Conservation (phyloP, 2,888 invertebrate species). For the Subacronicta megacephala region DNA sequence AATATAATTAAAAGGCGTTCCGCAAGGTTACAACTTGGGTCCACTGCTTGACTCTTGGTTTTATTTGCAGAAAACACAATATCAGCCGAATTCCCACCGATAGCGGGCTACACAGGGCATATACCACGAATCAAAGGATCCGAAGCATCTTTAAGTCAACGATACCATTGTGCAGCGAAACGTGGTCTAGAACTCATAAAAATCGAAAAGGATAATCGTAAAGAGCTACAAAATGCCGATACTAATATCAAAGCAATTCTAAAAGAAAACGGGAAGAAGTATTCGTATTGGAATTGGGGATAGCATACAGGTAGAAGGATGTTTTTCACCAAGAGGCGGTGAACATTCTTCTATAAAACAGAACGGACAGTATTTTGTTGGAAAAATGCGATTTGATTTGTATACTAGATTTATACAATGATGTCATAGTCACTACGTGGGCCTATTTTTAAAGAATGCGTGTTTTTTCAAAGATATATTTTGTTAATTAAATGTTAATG, state of each 20-base stretch:
- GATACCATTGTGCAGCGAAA: conserved; percentile 92
- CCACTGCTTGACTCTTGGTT: conserved; percentile 7
- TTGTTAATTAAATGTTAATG: conserved; percentile 34
- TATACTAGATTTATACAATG: conserved; percentile 42
- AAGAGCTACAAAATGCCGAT: conserved; percentile 79
- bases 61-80: conserved; percentile 89
- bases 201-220: conserved; percentile 87
- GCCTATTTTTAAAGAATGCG: conserved; percentile 47
- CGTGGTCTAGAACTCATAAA: conserved; percentile 90
- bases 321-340: conserved; percentile 85
- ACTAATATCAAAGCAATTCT: conserved; percentile 78
- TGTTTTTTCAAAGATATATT: conserved; percentile 36
- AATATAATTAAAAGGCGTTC: conserved; percentile 20
- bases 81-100: conserved; percentile 92
- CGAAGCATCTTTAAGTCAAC: conserved; percentile 91
- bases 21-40: conserved; percentile 40
- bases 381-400: conserved; percentile 32
- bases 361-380: conserved; percentile 65
- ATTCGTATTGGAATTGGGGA: conserved; percentile 88
- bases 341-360: conserved; percentile 81
- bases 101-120: conserved; percentile 93
- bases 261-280: conserved; percentile 80
- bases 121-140: conserved; percentile 92
- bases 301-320: conserved; percentile 89
- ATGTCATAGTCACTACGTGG: conserved; percentile 39